Evolutionary conservation across 1,140 invertebrate genomes (phyloP), one percentile per base, ranked within the genome.

Genomic region (Bombyx mandarina): DNA sequence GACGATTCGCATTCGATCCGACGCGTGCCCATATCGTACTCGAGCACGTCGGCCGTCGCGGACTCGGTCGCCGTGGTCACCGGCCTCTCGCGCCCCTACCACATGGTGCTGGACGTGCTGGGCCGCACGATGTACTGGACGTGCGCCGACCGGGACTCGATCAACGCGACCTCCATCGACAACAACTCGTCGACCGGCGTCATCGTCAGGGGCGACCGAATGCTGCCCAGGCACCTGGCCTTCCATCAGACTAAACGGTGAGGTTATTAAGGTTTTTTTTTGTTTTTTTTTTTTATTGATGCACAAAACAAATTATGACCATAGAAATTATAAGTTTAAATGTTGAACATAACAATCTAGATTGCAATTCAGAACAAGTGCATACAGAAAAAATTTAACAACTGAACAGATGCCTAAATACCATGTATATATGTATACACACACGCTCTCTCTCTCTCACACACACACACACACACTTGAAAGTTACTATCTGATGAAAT

Each of bases 91-190:
- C 73, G 89, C 12, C 94, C 95, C 0, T 95, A 92, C 77, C 96
- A 98, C 80, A 90, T 98, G 60, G 96, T 94, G 0, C 85, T 98
- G 6, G 97, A 98, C 79, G 91, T 95, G 1, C 90, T 95, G 42
- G 93, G 95, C 1, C 88, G 95, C 35, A 79, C 95, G 1, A 75
- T 99, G 0, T 98, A 96, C 86, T 98, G 96, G 96, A 94, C 95
- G 0, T 97, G 95, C 71, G 86, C 91, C 0, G 87, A 91, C 42
- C 92, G 93, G 22, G 94, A 98, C 77, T 93, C 94, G 0, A 98
- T 99, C 43, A 98, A 98, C 79, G 93, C 96, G 0, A 97, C 96
- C 0, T 91, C 93, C 59, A 68, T 80, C 46, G 72, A 80, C n/a
- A 78, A 77, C 60, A 79, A 75, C 45, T 77, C 76, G 0, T 77